phyloP scores from a whole-genome alignment of 2,888 invertebrate genomes.

The Megastigmus dorsalis region DNA sequence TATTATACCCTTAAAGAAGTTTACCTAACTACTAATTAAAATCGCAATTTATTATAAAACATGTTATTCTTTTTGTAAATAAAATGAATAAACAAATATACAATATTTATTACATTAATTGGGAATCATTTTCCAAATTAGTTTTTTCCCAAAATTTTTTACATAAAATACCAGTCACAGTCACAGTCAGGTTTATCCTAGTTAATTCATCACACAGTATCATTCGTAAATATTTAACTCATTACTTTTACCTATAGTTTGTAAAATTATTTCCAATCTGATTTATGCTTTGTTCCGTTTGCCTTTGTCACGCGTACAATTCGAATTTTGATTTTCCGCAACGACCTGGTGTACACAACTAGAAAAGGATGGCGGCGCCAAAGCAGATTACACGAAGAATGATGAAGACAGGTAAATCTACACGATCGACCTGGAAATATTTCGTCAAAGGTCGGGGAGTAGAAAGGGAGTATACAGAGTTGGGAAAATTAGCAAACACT shows the following conservation, averaged over 20 bases:
- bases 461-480: background rate
- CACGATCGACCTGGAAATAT: background rate
- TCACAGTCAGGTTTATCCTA: too few relatives aligned
- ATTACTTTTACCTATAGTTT: too few relatives aligned
- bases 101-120: background rate
- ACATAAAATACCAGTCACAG: too few relatives aligned
- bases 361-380: background rate
- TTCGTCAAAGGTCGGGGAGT: background rate
- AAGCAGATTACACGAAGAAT: slow-evolving; percentile 9
- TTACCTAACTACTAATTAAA: too few relatives aligned
- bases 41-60: too few relatives aligned
- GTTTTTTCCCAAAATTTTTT: too few relatives aligned
- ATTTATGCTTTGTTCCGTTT: background rate
- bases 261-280: too few relatives aligned
- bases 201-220: background rate
- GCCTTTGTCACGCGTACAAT: background rate
- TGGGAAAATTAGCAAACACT: slow-evolving; percentile 9
- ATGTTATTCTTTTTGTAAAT: too few relatives aligned
- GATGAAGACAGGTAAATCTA: background rate
- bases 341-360: too few relatives aligned
- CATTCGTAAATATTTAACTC: too few relatives aligned
- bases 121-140: background rate
- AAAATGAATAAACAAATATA: background rate
- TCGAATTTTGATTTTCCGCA: background rate
- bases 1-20: background rate